phyloP scores from a whole-genome alignment of 1,140 invertebrate species.

The Papilio xuthus region DNA sequence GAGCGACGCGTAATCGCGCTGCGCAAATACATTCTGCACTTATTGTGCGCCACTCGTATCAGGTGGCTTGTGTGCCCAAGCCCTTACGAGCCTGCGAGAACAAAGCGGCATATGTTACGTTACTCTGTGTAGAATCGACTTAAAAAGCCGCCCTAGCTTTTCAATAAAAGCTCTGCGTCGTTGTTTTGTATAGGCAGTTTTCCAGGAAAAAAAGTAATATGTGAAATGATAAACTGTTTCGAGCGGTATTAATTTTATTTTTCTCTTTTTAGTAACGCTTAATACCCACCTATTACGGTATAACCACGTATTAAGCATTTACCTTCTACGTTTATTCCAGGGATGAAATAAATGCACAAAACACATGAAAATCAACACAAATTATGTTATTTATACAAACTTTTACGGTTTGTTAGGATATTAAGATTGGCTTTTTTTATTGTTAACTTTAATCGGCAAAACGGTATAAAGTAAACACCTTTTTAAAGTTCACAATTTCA shows the following conservation, averaged over 20 bases:
- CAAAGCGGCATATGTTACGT: conserved; percentile 63
- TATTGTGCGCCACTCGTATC: conserved; percentile 64
- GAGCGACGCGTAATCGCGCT: conserved; percentile 64
- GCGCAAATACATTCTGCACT: conserved; percentile 74
- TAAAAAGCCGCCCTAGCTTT: conserved; percentile 57
- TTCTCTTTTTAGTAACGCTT: neutral
- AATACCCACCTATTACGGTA: neutral
- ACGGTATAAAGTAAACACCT: neutral
- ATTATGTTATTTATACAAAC: too few species aligned
- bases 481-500: conserved; percentile 16
- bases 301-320: neutral
- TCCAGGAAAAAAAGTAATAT: conserved; percentile 36
- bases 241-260: neutral
- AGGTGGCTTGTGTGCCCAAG: conserved; percentile 62
- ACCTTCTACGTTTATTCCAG: too few species aligned
- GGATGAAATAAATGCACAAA: too few species aligned
- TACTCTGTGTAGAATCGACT: conserved; percentile 63
- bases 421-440: neutral
- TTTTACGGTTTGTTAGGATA: neutral
- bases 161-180: conserved; percentile 49
- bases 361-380: too few species aligned
- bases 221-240: conserved; percentile 29
- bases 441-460: neutral
- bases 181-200: conserved; percentile 52
- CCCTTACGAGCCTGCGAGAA: conserved; percentile 59